Base-by-base conservation (phyloP, 2,113 vertebrate species). In the Rhinopomastus cyanomelas region DNA sequence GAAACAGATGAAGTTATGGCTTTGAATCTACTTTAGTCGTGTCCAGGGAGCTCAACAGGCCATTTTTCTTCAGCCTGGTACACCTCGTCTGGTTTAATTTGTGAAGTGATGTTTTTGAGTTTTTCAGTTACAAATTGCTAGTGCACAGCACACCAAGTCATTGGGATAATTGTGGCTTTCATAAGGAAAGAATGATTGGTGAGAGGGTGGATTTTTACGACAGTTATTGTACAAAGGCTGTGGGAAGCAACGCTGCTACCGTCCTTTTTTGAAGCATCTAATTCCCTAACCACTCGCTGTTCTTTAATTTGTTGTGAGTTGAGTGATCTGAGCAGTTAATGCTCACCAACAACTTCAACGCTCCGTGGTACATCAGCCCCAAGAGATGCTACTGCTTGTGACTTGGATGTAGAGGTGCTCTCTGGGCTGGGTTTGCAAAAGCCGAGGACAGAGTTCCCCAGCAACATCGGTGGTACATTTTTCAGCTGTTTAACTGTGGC, bases 111-210 rank as follows among this genome's bases (percentile, higher is more conserved):
- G n/a, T n/a, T 42, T 42, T 42, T 51, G 51, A 29, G 62, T 64
- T 91, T 92, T 82, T 68, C 80, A 53, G 87, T 86, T 77, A 81
- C 91, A 92, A 61, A 81, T 71, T 79, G 67, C 78, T 62, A 34
- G 62, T 83, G 83, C 83, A 85, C 65, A 55, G 69, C 34, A 0
- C 8, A 55, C 36, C 44, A 78, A 69, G 57, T 51, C 66, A 60
- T 30, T 93, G 88, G 81, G 73, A 81, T 89, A 94, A 95, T 82
- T 89, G 89, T 92, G 90, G 77, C 89, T 88, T 96, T 94, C 73
- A 92, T 39, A 67, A 84, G 75, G 15, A 79, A 53, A 46, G 73
- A 32, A 77, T 71, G 44, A 92, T 74, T 17, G 74, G 69, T 51
- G 46, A 85, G 57, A 79, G 57, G 88, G 77, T 87, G 87, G 77